These are phyloP conservation scores for Platerodrilus igneus DNA, from an alignment of 2,888 invertebrate species.

Conservation along the genomic window DNA sequence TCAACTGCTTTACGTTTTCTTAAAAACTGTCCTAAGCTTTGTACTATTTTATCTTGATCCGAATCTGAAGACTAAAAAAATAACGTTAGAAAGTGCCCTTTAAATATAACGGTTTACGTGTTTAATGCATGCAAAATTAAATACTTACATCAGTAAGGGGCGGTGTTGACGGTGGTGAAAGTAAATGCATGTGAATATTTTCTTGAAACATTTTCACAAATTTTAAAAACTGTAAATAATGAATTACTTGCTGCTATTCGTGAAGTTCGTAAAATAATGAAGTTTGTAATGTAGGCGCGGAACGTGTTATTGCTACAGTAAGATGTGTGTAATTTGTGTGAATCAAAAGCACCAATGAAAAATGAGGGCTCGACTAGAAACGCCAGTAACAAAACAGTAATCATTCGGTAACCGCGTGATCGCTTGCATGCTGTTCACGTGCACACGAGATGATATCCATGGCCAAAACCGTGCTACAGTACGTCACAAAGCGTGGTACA, in stretches of 20 bases:
- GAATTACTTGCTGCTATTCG: constrained; percentile 15
- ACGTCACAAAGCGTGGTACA: constrained; percentile 52
- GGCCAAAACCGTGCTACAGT: constrained; percentile 60
- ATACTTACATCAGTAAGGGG: constrained; percentile 55
- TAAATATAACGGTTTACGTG: no score
- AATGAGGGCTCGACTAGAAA: constrained; percentile 65
- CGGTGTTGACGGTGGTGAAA: constrained; percentile 70
- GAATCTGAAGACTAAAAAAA: constrained; percentile 6
- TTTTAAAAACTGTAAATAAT: no score
- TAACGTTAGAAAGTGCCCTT: no score
- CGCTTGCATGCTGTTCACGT: constrained; percentile 78
- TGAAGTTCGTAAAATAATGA: constrained; percentile 29
- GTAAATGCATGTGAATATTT: constrained; percentile 38
- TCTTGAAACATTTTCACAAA: constrained; percentile 29
- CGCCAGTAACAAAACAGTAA: constrained; percentile 58
- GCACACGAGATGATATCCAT: constrained; percentile 68
- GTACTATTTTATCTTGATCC: constrained; percentile 13
- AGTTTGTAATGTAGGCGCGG: constrained; percentile 36
- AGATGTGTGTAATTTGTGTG: constrained; percentile 48
- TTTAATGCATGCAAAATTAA: no score
- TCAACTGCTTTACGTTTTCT: constrained; percentile 34
- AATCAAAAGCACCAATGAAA: constrained; percentile 53
- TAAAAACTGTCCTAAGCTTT: constrained; percentile 10
- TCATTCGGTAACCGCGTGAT: constrained; percentile 77
- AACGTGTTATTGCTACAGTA: constrained; percentile 42